Evolutionary conservation across 2,113 vertebrate species (phyloP), one percentile per base, ranked within the genome.

Genomic region (Pithys albifrons): DNA sequence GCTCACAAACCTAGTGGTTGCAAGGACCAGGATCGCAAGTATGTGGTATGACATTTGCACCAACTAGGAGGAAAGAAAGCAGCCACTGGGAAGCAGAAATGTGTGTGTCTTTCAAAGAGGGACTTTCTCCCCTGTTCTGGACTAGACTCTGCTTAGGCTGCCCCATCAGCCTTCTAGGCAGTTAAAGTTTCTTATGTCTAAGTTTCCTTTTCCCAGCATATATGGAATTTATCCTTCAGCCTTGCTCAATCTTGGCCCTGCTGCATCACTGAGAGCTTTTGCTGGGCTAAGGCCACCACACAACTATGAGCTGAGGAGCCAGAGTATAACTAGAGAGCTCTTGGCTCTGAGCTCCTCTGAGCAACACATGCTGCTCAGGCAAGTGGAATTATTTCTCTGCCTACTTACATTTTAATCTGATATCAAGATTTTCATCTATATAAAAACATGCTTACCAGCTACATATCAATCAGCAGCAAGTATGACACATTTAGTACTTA

Each of bases 111-210:
- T 75, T 9, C 66, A 57, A 29, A 52, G 59, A 59, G 28, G 61
- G 3, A 27, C 10, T 4, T 73, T 45, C 16, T 19, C 37, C 27
- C 31, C 29, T 5, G 12, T 46, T 51, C 28, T 81, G 41, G 5
- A 23, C 35, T 20, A 27, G 35, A 28, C 23, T 35, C 19, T 64
- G 27, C n/a, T 61, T 22, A 59, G 14, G 45, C 43, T 37, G 15
- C 48, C 65, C 51, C 41, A 82, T 23, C 57, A 41, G 41, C 79
- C 10, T 6, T 33, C 88, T 65, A 71, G 41, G 45, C 73, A 84
- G 37, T 54, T 92, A 81, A 92, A 93, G 20, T 41, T 92, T 85
- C 93, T 95, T 92, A 86, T 41, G n/a, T 76, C 71, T 92, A 84
- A 85, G 83, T 67, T 92, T 49, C 49, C 75, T 96, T 94, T 83